phyloP scores from a whole-genome alignment of 1,140 invertebrate species.

The Bombus pascuorum region DNA sequence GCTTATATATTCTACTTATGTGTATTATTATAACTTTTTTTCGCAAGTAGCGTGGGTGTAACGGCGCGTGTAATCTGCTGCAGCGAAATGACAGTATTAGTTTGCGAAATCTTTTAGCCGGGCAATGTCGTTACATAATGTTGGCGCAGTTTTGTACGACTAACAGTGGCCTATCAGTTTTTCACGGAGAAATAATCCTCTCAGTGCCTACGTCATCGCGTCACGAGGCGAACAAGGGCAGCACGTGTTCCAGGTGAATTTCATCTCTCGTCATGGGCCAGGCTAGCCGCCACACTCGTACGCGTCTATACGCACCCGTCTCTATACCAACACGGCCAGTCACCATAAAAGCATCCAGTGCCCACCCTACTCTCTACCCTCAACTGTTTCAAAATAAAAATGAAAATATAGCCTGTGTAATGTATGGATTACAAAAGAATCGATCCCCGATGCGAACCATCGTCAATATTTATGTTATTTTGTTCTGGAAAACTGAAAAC shows the following conservation, averaged over 20 bases:
- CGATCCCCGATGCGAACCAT: slow-evolving; percentile 27
- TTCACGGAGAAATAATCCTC: slow-evolving; percentile 68
- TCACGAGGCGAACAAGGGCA: slow-evolving; percentile 65
- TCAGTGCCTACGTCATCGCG: slow-evolving; percentile 58
- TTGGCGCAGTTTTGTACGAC: slow-evolving; percentile 42
- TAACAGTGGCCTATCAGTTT: slow-evolving; percentile 66
- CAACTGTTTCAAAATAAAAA: slow-evolving; percentile 56
- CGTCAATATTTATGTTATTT: slow-evolving; percentile 56
- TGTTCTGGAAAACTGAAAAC: slow-evolving; percentile 14
- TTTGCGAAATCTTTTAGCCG: slow-evolving; percentile 14
- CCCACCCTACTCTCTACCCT: slow-evolving; percentile 10
- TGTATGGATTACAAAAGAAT: slow-evolving; percentile 64
- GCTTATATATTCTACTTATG: too few relatives aligned
- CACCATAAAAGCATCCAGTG: slow-evolving; percentile 21
- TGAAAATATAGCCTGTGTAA: slow-evolving; percentile 61
- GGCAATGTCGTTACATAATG: slow-evolving; percentile 58
- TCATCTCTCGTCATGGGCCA: slow-evolving; percentile 51
- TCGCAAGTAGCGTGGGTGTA: neutral
- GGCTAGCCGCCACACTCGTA: neutral
- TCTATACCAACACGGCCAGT: too few relatives aligned
- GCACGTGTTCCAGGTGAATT: slow-evolving; percentile 65
- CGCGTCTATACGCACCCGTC: neutral
- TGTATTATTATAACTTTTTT: too few relatives aligned
- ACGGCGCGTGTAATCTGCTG: neutral
- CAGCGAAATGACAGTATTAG: neutral